Evolutionary conservation across 2,888 invertebrate species (phyloP).

Genomic region (Trypoxylon attenuatum): DNA sequence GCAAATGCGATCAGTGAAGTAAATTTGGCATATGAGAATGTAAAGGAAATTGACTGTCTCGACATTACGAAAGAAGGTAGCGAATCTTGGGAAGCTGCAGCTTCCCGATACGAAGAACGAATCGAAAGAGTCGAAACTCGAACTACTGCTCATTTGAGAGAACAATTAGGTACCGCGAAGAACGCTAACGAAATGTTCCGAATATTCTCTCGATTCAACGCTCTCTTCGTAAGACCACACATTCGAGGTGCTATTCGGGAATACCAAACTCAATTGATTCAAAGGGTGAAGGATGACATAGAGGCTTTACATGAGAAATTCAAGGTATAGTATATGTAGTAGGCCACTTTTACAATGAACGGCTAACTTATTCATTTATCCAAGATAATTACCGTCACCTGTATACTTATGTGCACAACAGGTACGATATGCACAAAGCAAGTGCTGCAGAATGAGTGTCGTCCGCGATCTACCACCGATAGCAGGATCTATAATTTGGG

Average conservation of each 20-base stretch:
- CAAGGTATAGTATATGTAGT: slow-evolving; percentile 85
- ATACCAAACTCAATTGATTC: slow-evolving; percentile 99
- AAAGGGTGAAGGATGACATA: slow-evolving; percentile 99
- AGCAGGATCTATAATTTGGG: slow-evolving; percentile 99
- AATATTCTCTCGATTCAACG: slow-evolving; percentile 98
- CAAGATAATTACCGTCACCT: background rate
- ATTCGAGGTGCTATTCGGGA: slow-evolving; percentile 99
- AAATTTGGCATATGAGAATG: slow-evolving; percentile 97
- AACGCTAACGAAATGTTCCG: slow-evolving; percentile 99
- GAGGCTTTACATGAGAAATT: slow-evolving; percentile 98
- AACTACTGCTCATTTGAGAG: slow-evolving; percentile 97
- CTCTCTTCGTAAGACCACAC: slow-evolving; percentile 98
- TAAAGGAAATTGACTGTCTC: slow-evolving; percentile 98
- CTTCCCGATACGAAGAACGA: slow-evolving; percentile 96
- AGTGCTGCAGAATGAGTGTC: slow-evolving; percentile 92
- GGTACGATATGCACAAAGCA: slow-evolving; percentile 97
- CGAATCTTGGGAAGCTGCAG: slow-evolving; percentile 98
- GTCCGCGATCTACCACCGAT: slow-evolving; percentile 97
- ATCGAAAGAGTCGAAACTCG: slow-evolving; percentile 99
- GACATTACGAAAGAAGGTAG: slow-evolving; percentile 97
- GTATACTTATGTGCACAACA: slow-evolving; percentile 61
- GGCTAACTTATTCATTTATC: too few species aligned
- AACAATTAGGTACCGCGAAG: slow-evolving; percentile 98
- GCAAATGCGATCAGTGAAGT: slow-evolving; percentile 97
- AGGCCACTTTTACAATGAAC: too few species aligned